Conservation (phyloP, 2,797 vertebrate genomes). For the Pygocentrus nattereri region DNA sequence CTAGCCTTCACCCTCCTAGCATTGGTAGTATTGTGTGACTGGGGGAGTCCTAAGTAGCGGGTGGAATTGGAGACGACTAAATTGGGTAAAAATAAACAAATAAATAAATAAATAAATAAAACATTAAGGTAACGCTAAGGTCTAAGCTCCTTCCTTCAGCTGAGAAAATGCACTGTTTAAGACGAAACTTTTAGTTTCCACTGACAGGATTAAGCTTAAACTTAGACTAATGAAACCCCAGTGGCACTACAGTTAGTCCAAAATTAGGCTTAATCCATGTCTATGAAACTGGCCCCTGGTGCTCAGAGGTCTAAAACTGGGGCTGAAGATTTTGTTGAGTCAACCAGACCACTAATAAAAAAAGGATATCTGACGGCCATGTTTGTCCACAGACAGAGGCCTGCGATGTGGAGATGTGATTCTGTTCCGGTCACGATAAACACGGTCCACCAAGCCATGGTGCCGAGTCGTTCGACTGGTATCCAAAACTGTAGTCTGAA, state of each 20-base stretch:
- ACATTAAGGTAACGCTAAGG: no score
- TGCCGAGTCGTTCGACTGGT: constrained; percentile 96
- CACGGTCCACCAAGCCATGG: constrained; percentile 95
- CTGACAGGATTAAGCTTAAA: neutral
- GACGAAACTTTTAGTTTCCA: neutral
- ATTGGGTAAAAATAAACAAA: no score
- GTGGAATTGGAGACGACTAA: no score
- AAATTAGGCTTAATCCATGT: neutral
- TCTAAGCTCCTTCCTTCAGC: neutral
- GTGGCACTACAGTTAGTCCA: neutral
- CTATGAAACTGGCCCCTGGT: neutral
- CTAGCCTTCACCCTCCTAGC: no score
- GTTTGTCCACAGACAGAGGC: constrained; percentile 95
- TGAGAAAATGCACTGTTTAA: neutral
- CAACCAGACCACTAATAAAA: neutral
- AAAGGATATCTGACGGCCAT: constrained; percentile 99
- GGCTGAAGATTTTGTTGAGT: neutral
- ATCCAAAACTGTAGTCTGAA: constrained; percentile 94
- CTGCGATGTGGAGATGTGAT: constrained; percentile 95
- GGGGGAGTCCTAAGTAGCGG: no score
- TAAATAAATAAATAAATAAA: no score
- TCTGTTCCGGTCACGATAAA: constrained; percentile 94
- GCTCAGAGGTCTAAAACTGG: neutral
- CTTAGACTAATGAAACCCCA: neutral
- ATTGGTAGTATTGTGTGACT: no score